Evolutionary conservation across 2,888 invertebrate genomes (phyloP).

Genomic region (Nebria brevicollis): DNA sequence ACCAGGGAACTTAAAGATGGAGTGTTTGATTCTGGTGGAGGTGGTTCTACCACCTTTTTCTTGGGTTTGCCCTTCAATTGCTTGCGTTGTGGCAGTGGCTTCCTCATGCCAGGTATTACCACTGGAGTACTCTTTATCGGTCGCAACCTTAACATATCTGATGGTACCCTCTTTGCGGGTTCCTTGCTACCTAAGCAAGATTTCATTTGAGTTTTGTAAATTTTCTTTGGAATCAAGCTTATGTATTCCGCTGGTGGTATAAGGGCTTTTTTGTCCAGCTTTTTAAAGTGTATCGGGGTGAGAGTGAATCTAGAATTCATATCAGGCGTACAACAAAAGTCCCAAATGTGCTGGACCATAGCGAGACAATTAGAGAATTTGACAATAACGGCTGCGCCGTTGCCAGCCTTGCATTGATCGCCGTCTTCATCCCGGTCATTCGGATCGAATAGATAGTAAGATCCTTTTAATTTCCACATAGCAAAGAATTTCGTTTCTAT

Average conservation of each 20-base stretch:
- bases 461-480: conserved; percentile 65
- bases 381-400: neutral
- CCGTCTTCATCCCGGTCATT: conserved; percentile 67
- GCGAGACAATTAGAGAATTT: conserved; percentile 3
- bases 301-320: conserved; percentile 15
- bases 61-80: neutral
- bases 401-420: conserved; percentile 46
- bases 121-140: conserved; percentile 3
- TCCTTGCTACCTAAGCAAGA: conserved; percentile 21
- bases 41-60: neutral
- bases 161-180: neutral
- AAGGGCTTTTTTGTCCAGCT: conserved; percentile 13
- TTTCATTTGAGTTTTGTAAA: neutral
- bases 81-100: neutral
- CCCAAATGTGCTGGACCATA: neutral
- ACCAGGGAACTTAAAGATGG: conserved; percentile 12
- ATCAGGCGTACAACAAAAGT: neutral
- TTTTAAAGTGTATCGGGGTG: conserved; percentile 21
- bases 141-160: conserved; percentile 3
- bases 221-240: neutral
- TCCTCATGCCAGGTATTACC: neutral
- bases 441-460: conserved; percentile 72
- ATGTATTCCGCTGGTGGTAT: neutral
- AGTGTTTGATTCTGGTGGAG: conserved; percentile 25
- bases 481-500: conserved; percentile 66